Percentiles rank a stretch among this genome's conserved stretches.
phyloP scores from a whole-genome alignment of 2,888 invertebrate genomes.

The Selenia dentaria region DNA sequence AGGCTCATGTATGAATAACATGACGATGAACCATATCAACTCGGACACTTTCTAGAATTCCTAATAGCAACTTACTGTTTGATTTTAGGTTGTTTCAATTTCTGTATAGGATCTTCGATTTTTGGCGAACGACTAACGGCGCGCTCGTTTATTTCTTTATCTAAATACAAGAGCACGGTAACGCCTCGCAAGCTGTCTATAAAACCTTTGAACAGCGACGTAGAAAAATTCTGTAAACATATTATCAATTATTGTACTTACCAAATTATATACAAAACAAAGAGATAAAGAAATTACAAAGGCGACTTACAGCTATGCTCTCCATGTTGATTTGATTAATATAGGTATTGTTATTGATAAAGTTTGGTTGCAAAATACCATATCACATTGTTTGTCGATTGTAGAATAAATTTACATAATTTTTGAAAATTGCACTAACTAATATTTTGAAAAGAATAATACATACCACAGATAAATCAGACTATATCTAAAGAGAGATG shows the following conservation, averaged over 20 bases:
- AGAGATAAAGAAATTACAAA: slow-evolving; percentile 26
- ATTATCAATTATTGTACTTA: too few relatives aligned
- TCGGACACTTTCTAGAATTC: slow-evolving; percentile 15
- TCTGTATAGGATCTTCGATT: slow-evolving; percentile 69
- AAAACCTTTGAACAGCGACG: slow-evolving; percentile 88
- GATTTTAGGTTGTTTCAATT: slow-evolving; percentile 72
- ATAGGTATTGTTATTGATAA: too few relatives aligned
- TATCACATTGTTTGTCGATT: too few relatives aligned
- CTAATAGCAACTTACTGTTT: slow-evolving; percentile 76
- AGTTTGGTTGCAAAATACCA: too few relatives aligned
- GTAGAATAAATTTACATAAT: too few relatives aligned
- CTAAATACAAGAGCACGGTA: slow-evolving; percentile 90
- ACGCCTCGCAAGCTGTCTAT: slow-evolving; percentile 92
- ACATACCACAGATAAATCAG: too few relatives aligned
- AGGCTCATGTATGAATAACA: too few relatives aligned
- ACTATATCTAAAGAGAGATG: too few relatives aligned
- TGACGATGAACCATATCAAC: too few relatives aligned
- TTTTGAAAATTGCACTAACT: too few relatives aligned
- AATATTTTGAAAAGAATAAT: too few relatives aligned
- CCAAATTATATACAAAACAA: too few relatives aligned
- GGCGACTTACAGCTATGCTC: slow-evolving; percentile 34
- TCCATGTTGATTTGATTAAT: slow-evolving; percentile 36
- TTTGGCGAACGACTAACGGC: slow-evolving; percentile 82
- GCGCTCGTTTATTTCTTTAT: slow-evolving; percentile 90
- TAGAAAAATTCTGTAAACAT: slow-evolving; percentile 86